Evolutionary conservation across 1,140 invertebrate species (phyloP), one percentile per base, ranked within the genome.

Genomic region (Macrocentrus cingulum): DNA sequence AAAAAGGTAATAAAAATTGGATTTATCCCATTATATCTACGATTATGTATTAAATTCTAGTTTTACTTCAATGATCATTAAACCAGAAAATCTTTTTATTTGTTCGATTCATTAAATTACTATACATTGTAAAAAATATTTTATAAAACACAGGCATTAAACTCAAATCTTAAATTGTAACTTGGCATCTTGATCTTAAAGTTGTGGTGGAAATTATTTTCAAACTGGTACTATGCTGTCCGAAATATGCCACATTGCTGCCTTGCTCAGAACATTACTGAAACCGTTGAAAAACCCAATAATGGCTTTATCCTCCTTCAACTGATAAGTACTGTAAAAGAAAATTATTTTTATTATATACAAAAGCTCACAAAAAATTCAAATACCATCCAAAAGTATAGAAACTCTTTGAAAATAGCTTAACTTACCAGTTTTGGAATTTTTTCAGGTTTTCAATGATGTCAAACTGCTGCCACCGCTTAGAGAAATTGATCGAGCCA

Each of bases 361-460:
- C n/a, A n/a, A n/a, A n/a, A n/a, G n/a, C n/a, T n/a, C n/a, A n/a
- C n/a, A n/a, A n/a, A n/a, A n/a, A n/a, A n/a, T n/a, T n/a, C n/a
- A n/a, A n/a, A n/a, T n/a, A n/a, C n/a, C n/a, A n/a, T n/a, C n/a
- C n/a, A n/a, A n/a, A n/a, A 41, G n/a, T 56, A n/a, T 1, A 8
- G 52, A 25, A 51, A 54, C 13, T 7, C 51, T 9, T 53, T 60
- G 20, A 1, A 5, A 52, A 39, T 36, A 56, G 23, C 23, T 2
- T 3, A 23, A 54, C 82, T 82, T 80, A 95, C 94, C 91, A 89
- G 81, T 95, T 95, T 70, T 95, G 93, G 78, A 98, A 98, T 72
- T 92, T 85, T 71, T 96, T 92, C 91, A 99, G 95, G 74, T 95
- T 96, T 76, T 98, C 95, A 67, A 99, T 88, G 64, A 98, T 97